These are phyloP conservation scores for Galemys pyrenaicus DNA, from an alignment of 2,113 vertebrate species.

Conservation along the genomic window DNA sequence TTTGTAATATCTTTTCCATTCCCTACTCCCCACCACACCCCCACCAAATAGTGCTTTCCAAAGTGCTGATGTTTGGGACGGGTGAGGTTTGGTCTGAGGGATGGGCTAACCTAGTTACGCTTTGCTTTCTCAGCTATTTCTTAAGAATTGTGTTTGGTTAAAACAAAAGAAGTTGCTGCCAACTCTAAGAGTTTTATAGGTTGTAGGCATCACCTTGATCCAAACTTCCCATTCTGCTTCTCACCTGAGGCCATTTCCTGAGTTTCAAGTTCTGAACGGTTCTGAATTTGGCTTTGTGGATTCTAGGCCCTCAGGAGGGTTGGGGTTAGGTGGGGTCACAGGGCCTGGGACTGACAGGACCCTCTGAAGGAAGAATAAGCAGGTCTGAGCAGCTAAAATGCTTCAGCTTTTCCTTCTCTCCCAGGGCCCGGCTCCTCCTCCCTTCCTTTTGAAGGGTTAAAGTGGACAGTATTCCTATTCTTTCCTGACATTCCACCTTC, in stretches of 20 bases:
- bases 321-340: not conserved
- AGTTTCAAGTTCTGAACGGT: not conserved
- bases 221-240: not conserved
- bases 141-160: not conserved
- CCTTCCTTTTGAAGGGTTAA: not conserved
- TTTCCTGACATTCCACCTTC: not conserved
- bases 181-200: too few relatives aligned
- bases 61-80: not conserved
- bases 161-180: not conserved
- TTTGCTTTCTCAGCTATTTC: slow-evolving; percentile 28
- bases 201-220: not conserved
- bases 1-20: not conserved
- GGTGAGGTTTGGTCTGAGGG: too few relatives aligned
- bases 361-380: slow-evolving; percentile 4
- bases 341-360: not conserved
- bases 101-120: not conserved
- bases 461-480: not conserved
- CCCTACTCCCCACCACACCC: fast-evolving
- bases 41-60: not conserved
- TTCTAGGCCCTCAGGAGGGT: not conserved
- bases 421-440: too few relatives aligned
- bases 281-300: not conserved
- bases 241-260: not conserved
- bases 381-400: not conserved
- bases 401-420: not conserved